phyloP scores from a whole-genome alignment of 2,888 invertebrate species.

The Tinea pellionella region DNA sequence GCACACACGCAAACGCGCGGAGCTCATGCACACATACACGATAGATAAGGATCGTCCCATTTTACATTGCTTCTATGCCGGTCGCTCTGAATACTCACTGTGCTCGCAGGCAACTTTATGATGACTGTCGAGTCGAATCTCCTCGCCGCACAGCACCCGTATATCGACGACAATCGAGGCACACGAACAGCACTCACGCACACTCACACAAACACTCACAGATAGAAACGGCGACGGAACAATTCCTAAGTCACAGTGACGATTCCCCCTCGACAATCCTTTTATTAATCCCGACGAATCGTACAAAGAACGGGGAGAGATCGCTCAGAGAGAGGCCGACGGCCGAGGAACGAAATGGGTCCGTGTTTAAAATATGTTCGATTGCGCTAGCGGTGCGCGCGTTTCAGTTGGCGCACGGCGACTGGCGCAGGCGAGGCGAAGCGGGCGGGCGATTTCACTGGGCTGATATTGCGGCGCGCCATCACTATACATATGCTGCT shows the following conservation, averaged over 20 bases:
- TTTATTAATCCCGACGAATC: conserved; percentile 35
- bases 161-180: neutral
- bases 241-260: conserved; percentile 23
- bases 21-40: conserved; percentile 36
- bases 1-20: conserved; percentile 22
- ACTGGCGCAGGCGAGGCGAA: conserved; percentile 57
- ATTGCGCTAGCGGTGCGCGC: conserved; percentile 66
- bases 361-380: conserved; percentile 37
- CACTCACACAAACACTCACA: conserved; percentile 20
- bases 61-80: conserved; percentile 62
- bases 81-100: conserved; percentile 48
- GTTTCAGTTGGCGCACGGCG: conserved; percentile 69
- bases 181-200: neutral
- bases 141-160: conserved; percentile 27
- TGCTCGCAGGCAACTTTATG: conserved; percentile 36
- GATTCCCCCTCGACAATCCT: conserved; percentile 27
- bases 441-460: conserved; percentile 69
- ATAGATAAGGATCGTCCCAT: conserved; percentile 68
- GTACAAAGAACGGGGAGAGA: conserved; percentile 38
- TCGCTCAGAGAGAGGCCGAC: conserved; percentile 26
- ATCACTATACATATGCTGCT: conserved; percentile 25
- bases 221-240: conserved; percentile 24
- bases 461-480: conserved; percentile 56
- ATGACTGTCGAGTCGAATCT: conserved; percentile 64
- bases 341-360: neutral